Evolutionary conservation across 2,797 vertebrate species (phyloP).

Genomic region (Neomorphus geoffroyi): DNA sequence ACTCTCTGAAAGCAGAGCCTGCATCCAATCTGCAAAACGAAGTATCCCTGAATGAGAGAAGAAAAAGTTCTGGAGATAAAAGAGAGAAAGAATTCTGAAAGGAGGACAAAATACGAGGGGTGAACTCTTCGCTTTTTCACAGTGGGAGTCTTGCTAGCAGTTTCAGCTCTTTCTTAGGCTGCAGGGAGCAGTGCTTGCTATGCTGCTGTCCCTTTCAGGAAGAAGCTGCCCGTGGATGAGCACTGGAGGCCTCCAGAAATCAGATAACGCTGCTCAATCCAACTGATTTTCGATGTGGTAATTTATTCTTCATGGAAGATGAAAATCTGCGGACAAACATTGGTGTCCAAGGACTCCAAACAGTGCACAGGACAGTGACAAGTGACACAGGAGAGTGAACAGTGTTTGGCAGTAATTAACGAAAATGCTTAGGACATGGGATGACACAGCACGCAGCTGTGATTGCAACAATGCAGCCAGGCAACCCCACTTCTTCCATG

Average conservation of each 20-base stretch:
- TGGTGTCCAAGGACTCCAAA: neutral
- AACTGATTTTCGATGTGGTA: neutral
- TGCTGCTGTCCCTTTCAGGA: neutral
- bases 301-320: neutral
- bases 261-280: neutral
- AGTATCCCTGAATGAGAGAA: neutral
- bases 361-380: neutral
- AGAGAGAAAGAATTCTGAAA: neutral
- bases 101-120: neutral
- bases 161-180: neutral
- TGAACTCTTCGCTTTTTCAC: neutral
- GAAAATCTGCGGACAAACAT: neutral
- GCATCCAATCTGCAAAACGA: neutral
- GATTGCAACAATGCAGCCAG: neutral
- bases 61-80: neutral
- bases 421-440: neutral
- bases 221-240: neutral
- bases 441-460: neutral
- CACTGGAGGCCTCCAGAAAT: neutral
- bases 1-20: neutral
- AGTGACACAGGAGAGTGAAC: neutral
- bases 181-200: neutral
- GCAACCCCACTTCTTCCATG: neutral
- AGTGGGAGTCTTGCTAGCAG: neutral
- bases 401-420: neutral